These are phyloP conservation scores for Ormyrus pomaceus DNA, from an alignment of 2,888 invertebrate species.

Conservation along the genomic window DNA sequence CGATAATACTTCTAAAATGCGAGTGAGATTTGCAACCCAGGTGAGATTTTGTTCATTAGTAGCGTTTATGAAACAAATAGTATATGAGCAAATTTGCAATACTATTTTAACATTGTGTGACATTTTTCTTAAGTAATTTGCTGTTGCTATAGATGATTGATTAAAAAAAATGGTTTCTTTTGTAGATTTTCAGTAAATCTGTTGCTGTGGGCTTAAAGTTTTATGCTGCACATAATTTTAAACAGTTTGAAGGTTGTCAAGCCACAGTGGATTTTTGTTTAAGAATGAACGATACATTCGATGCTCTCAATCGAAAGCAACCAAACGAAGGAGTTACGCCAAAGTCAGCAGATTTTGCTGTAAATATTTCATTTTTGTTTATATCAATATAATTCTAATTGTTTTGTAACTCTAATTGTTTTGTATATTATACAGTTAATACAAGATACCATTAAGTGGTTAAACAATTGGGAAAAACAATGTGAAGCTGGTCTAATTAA, in stretches of 20 bases:
- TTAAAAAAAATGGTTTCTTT: neutral
- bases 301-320: too few relatives aligned
- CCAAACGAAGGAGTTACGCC: too few relatives aligned
- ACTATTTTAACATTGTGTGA: too few relatives aligned
- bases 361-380: too few relatives aligned
- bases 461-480: conserved; percentile 37
- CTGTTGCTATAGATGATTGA: neutral
- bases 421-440: too few relatives aligned
- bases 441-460: conserved; percentile 31
- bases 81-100: too few relatives aligned
- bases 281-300: conserved; percentile 41
- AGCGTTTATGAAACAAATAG: too few relatives aligned
- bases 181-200: conserved; percentile 50
- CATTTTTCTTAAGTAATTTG: too few relatives aligned
- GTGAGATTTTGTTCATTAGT: conserved; percentile 36
- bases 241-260: conserved; percentile 43
- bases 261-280: conserved; percentile 46
- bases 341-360: too few relatives aligned
- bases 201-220: conserved; percentile 50
- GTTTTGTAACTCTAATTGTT: too few relatives aligned
- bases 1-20: conserved; percentile 51
- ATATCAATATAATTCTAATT: too few relatives aligned
- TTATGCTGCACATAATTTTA: conserved; percentile 23
- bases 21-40: conserved; percentile 52
- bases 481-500: neutral